Conservation (phyloP, 2,797 vertebrate genomes). For the Hirundo rustica region DNA sequence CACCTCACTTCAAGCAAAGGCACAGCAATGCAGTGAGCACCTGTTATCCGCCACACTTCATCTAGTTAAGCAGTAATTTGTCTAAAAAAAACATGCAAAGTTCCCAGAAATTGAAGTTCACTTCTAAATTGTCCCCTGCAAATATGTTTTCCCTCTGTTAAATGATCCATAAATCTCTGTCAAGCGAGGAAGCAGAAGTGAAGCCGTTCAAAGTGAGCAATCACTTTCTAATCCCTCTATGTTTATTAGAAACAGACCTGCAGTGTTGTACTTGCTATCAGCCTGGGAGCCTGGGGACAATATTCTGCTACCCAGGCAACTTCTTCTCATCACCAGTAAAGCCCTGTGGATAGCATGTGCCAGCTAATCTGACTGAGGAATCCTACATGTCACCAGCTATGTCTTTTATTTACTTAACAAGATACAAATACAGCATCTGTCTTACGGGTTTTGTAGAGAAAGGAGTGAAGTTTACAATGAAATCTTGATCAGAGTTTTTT, state of each 20-base stretch:
- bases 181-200: background rate
- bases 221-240: background rate
- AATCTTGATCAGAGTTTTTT: background rate
- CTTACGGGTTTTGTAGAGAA: background rate
- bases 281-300: background rate
- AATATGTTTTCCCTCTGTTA: background rate
- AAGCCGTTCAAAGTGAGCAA: background rate
- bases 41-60: background rate
- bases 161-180: background rate
- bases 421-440: background rate
- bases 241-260: background rate
- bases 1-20: background rate
- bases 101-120: background rate
- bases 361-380: background rate
- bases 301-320: conserved; percentile 45
- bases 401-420: background rate
- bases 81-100: background rate
- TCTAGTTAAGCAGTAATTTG: background rate
- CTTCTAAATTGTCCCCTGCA: background rate
- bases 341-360: background rate
- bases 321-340: background rate
- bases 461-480: background rate
- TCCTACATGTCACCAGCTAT: background rate
- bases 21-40: background rate
- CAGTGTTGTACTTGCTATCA: background rate